phyloP scores from a whole-genome alignment of 2,888 invertebrate genomes.

The Leucozona laternaria region DNA sequence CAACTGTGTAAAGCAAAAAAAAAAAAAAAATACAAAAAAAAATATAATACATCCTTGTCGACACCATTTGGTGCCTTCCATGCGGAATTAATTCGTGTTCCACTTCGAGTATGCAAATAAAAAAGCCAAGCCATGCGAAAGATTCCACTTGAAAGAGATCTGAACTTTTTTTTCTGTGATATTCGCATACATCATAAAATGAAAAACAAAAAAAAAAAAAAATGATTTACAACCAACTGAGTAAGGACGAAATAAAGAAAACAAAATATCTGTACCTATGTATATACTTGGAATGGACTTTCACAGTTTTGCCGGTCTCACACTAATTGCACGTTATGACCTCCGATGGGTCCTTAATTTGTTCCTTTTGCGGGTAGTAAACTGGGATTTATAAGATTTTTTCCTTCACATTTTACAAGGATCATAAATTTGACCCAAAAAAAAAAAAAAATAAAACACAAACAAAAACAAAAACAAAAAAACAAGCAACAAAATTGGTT shows the following conservation, averaged over 20 bases:
- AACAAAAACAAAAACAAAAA: conserved; percentile 27
- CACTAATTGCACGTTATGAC: conserved; percentile 70
- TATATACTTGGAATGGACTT: conserved; percentile 35
- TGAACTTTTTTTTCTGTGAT: conserved; percentile 37
- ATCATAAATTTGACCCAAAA: conserved; percentile 61
- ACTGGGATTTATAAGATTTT: conserved; percentile 54
- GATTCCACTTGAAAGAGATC: conserved; percentile 52
- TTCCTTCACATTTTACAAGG: conserved; percentile 51
- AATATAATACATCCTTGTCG: conserved; percentile 66
- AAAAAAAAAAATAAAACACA: neutral
- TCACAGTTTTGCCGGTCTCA: conserved; percentile 13
- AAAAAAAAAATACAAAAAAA: conserved; percentile 29
- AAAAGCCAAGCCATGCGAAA: conserved; percentile 62
- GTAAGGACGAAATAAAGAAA: conserved; percentile 32
- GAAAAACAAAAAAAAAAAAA: no score
- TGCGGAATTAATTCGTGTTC: conserved; percentile 67
- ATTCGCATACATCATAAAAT: conserved; percentile 40
- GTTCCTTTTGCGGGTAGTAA: conserved; percentile 33
- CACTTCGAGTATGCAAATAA: conserved; percentile 61
- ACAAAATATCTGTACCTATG: neutral
- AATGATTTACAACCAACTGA: conserved; percentile 69
- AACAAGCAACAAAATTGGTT: conserved; percentile 7
- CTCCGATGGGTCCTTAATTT: conserved; percentile 70
- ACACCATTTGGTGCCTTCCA: conserved; percentile 68
- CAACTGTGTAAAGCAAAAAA: conserved; percentile 4